Conservation (phyloP, 2,888 invertebrate genomes). For the Epistrophe grossulariae region DNA sequence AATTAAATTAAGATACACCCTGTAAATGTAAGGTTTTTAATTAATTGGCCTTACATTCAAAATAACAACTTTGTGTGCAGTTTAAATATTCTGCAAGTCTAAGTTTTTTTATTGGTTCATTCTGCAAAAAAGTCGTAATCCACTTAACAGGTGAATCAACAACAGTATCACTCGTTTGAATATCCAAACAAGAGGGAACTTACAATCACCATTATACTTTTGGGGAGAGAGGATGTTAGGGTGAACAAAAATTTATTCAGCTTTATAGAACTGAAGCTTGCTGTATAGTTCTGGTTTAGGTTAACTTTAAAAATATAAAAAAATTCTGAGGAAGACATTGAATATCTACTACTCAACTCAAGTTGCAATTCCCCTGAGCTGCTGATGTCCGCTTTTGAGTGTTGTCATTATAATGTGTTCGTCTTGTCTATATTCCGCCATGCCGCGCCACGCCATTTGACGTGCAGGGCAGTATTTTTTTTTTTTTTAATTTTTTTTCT, state of each 20-base stretch:
- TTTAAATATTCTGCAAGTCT: slow-evolving; percentile 30
- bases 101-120: slow-evolving; percentile 43
- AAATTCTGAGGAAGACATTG: slow-evolving; percentile 35
- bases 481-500: slow-evolving; percentile 23
- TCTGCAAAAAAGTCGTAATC: slow-evolving; percentile 62
- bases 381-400: slow-evolving; percentile 37
- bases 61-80: slow-evolving; percentile 22
- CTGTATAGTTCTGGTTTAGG: background rate
- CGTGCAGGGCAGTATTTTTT: background rate
- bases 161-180: slow-evolving; percentile 23
- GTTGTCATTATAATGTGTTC: slow-evolving; percentile 49
- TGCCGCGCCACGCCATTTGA: background rate
- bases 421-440: slow-evolving; percentile 14
- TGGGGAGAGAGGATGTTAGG: too few relatives aligned
- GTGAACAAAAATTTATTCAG: background rate
- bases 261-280: slow-evolving; percentile 12
- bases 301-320: slow-evolving; percentile 1
- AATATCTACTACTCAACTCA: background rate
- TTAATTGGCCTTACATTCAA: slow-evolving; percentile 15
- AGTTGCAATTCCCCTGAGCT: slow-evolving; percentile 52
- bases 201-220: background rate
- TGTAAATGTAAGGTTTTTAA: background rate
- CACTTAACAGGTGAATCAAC: slow-evolving; percentile 69
- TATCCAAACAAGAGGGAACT: slow-evolving; percentile 19
- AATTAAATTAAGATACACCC: background rate